phyloP scores from a whole-genome alignment of 2,113 vertebrate species.

The Nipponia nippon region DNA sequence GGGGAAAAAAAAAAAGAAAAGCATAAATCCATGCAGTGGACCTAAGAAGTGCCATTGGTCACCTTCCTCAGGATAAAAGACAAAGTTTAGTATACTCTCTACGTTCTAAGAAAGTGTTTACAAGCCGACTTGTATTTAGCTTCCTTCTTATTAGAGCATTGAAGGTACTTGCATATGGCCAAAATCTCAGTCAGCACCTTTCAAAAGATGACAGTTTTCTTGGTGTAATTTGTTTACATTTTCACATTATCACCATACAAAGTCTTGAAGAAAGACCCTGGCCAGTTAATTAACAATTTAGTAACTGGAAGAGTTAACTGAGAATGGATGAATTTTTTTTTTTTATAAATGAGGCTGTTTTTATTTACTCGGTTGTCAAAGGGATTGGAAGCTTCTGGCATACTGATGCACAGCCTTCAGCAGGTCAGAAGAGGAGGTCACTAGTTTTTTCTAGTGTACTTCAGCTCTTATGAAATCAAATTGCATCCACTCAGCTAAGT shows the following conservation, averaged over 20 bases:
- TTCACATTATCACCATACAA: not conserved
- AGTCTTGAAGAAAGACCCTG: not conserved
- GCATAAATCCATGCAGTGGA: not conserved
- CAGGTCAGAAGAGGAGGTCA: not conserved
- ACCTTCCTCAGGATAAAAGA: not conserved
- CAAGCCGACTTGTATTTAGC: not conserved
- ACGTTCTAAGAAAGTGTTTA: not conserved
- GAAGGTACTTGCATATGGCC: not conserved
- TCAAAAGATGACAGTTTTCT: not conserved
- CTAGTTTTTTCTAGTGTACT: not conserved
- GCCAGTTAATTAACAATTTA: not conserved
- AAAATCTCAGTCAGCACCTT: not conserved
- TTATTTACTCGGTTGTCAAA: not conserved
- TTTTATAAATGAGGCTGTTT: not conserved
- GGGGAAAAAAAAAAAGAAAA: not conserved
- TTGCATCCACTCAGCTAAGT: constrained; percentile 35
- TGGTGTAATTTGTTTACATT: not conserved
- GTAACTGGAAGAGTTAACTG: not conserved
- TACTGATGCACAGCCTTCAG: not conserved
- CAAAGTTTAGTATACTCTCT: not conserved
- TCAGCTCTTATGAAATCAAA: constrained; percentile 5
- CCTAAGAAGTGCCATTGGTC: not conserved
- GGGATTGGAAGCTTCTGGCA: not conserved
- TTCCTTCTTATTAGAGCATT: not conserved
- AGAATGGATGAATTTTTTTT: not conserved